Conservation (phyloP, 35 echinoderm and acorn worm genomes). For the Lytechinus variegatus region DNA sequence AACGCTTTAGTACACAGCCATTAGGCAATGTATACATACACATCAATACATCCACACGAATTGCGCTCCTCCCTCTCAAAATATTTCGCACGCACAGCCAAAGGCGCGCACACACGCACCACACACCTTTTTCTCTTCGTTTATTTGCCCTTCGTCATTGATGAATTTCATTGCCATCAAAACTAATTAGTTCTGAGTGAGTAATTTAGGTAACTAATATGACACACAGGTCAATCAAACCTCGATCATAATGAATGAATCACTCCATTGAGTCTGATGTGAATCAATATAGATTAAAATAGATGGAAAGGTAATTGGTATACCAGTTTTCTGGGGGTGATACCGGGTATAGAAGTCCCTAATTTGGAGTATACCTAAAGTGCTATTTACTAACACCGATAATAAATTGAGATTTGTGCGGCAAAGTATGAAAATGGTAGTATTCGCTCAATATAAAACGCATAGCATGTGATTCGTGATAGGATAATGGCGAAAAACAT, state of each 20-base stretch:
- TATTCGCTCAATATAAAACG: too few species aligned
- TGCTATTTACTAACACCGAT: neutral
- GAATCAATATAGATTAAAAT: slow-evolving; percentile 21
- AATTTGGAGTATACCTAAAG: neutral
- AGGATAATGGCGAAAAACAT: neutral
- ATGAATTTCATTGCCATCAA: slow-evolving; percentile 4
- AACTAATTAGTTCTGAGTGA: slow-evolving; percentile 51
- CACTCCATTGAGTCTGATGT: slow-evolving; percentile 24
- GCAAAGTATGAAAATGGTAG: too few species aligned
- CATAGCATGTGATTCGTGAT: too few species aligned
- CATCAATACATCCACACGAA: neutral
- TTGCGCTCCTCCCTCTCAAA: neutral
- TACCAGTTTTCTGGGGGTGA: neutral
- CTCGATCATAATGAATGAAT: slow-evolving; percentile 43
- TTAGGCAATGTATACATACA: neutral
- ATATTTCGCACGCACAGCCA: neutral
- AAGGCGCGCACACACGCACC: neutral
- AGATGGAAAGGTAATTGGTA: neutral
- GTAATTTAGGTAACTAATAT: slow-evolving; percentile 48
- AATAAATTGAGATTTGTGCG: neutral
- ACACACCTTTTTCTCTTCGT: neutral
- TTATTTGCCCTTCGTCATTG: neutral
- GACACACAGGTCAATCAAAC: slow-evolving; percentile 12
- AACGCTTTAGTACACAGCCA: neutral
- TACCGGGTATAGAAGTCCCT: neutral